Base-by-base conservation (phyloP, 1,140 invertebrate species). In the Tigriopus japonicus region DNA sequence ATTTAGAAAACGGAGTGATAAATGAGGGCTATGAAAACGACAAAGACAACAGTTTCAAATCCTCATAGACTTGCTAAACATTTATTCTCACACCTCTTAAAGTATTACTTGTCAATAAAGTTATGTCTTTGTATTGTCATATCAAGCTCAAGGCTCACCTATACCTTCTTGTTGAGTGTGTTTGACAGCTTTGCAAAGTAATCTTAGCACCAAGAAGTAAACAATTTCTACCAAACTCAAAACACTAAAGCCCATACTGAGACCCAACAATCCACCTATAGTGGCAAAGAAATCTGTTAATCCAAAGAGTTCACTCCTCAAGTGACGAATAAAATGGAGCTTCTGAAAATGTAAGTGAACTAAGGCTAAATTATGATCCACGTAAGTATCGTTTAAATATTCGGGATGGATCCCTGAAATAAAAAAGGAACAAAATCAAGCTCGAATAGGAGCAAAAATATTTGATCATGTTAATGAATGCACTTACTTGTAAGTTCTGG, bases 131-230 rank as follows among this genome's bases (percentile, higher is more conserved):
- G n/a, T n/a, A n/a, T n/a, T n/a, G n/a, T n/a, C n/a, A n/a, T n/a
- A n/a, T n/a, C n/a, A n/a, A n/a, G n/a, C n/a, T n/a, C n/a, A n/a
- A n/a, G n/a, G n/a, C 3, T 35, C 28, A 35, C 3, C 28, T 35
- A 35, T 9, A 5, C 9, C 28, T 35, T 35, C 28, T 35, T 3
- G 28, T 35, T 9, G 9, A 35, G 3, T 35, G 3, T 3, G 28
- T 35, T 35, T 35, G 28, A 35, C 9, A 9, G 28, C 28, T 35
- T 35, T 35, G 28, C 28, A 35, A 35, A 35, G 28, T 35, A 35
- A 35, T 35, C 9, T 35, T 3, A 35, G 28, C 28, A 35, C 28
- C 28, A 71, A 42, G 12, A 49, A 49, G 45, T 49, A 49, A 3
- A 15, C n/a, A 21, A 15, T 17, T 49, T 49, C 45, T 17, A 49